These are phyloP conservation scores for Diadumene lineata DNA, from an alignment of 92 coral and sea anemone species.

Conservation along the genomic window DNA sequence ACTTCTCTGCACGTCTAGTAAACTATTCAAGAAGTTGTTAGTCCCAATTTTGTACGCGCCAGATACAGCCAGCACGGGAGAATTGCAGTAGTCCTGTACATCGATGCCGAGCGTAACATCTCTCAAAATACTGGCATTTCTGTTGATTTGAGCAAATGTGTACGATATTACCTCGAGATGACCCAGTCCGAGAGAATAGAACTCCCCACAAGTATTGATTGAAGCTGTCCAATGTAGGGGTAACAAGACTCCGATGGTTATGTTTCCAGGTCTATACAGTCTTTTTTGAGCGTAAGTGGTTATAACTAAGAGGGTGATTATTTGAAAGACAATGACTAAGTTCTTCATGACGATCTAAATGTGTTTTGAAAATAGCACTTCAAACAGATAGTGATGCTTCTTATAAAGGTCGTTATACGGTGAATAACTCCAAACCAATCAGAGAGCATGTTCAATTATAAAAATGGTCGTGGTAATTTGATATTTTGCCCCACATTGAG, in stretches of 20 bases:
- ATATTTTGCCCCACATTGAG: too few relatives aligned
- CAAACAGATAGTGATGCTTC: too few relatives aligned
- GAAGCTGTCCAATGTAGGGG: conserved; percentile 61
- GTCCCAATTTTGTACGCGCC: conserved; percentile 58
- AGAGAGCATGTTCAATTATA: too few relatives aligned
- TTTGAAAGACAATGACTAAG: too few relatives aligned
- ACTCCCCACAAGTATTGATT: conserved; percentile 53
- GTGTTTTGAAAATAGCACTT: too few relatives aligned
- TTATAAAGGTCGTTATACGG: too few relatives aligned
- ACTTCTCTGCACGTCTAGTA: conserved; percentile 5
- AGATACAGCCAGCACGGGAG: conserved; percentile 54
- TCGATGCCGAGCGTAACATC: conserved; percentile 61
- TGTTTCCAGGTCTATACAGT: conserved; percentile 58
- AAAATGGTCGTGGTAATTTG: too few relatives aligned
- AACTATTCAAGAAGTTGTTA: conserved; percentile 45
- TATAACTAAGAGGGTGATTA: too few relatives aligned
- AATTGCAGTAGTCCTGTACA: conserved; percentile 72
- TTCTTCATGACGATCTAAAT: too few relatives aligned
- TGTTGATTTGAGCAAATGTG: conserved; percentile 60
- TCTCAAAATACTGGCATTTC: conserved; percentile 52
- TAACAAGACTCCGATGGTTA: conserved; percentile 62
- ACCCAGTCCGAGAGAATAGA: conserved; percentile 73
- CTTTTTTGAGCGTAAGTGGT: conserved; percentile 28
- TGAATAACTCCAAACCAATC: too few relatives aligned
- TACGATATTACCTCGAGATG: conserved; percentile 66